Conservation (phyloP, 2,797 vertebrate species). For the Tenualosa thibaudeaui region DNA sequence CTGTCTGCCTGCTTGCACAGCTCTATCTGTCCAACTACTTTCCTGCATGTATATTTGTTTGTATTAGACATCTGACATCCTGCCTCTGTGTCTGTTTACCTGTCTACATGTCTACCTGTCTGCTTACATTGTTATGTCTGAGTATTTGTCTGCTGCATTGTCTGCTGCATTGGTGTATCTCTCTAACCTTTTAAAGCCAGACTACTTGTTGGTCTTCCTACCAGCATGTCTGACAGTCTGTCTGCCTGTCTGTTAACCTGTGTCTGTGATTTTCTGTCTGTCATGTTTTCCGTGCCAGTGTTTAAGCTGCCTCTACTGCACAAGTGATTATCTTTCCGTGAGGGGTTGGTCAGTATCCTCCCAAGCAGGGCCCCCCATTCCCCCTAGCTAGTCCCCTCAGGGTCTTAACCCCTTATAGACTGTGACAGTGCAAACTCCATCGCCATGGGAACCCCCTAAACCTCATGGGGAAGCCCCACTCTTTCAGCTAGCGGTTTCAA, state of each 20-base stretch:
- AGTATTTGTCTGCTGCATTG: too few relatives aligned
- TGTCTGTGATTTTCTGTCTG: not conserved
- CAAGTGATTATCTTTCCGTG: constrained; percentile 38
- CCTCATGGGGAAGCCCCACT: constrained; percentile 26
- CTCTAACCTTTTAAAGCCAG: not conserved
- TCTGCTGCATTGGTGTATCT: not conserved
- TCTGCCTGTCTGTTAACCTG: not conserved
- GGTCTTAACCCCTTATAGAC: constrained; percentile 47
- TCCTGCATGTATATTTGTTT: not conserved
- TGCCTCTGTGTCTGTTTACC: not conserved
- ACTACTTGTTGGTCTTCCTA: not conserved
- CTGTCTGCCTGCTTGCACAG: not conserved
- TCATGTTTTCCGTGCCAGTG: not conserved
- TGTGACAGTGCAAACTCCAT: constrained; percentile 63
- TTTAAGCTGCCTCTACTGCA: constrained; percentile 10
- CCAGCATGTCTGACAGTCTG: not conserved
- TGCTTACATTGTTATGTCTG: not conserved
- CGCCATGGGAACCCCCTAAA: constrained; percentile 64
- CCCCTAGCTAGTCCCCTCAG: not conserved
- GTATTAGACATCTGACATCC: too few relatives aligned
- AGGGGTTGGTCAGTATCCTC: constrained; percentile 25
- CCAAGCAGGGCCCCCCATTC: not conserved
- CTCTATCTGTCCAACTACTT: not conserved
- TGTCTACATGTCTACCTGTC: not conserved
- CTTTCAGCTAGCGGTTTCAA: not conserved